phyloP scores from a whole-genome alignment of 2,888 invertebrate species.

The Acleris sparsana region DNA sequence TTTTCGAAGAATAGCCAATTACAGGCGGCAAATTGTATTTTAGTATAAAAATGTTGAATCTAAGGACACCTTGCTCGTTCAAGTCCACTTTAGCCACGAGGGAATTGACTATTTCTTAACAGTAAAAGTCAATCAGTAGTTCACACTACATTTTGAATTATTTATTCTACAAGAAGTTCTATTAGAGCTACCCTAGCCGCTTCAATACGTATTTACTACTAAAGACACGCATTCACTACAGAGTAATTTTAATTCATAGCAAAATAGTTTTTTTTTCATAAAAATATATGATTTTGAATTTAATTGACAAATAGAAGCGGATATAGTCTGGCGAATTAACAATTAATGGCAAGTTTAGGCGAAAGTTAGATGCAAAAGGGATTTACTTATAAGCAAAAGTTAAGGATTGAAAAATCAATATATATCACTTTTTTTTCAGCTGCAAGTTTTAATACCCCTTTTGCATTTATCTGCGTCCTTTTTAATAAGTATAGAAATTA shows the following conservation, averaged over 20 bases:
- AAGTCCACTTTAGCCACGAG: too few species aligned
- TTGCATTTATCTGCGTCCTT: background rate
- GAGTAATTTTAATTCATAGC: slow-evolving; percentile 24
- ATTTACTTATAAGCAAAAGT: background rate
- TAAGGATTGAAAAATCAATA: too few species aligned
- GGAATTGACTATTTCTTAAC: background rate
- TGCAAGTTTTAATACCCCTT: background rate
- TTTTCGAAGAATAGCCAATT: too few species aligned
- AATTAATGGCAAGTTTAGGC: slow-evolving; percentile 27
- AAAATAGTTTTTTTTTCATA: slow-evolving; percentile 39
- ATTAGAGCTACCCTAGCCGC: slow-evolving; percentile 4
- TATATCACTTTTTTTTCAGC: too few species aligned
- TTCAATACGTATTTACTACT: slow-evolving; percentile 7
- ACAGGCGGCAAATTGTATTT: too few species aligned
- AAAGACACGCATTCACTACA: slow-evolving; percentile 13
- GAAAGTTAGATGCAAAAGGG: background rate
- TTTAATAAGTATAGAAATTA: too few species aligned
- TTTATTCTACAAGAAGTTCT: slow-evolving; percentile 19
- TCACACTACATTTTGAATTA: slow-evolving; percentile 5
- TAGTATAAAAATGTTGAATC: too few species aligned
- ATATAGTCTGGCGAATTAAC: slow-evolving; percentile 27
- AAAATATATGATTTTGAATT: slow-evolving; percentile 37
- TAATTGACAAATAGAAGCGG: slow-evolving; percentile 38
- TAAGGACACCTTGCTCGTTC: too few species aligned
- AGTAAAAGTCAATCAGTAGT: slow-evolving; percentile 12